A percentile compares a stretch with the other conserved stretches of the same genome.
These are phyloP conservation scores for Cenopis cana DNA, from an alignment of 2,888 invertebrate species.

Conservation along the genomic window DNA sequence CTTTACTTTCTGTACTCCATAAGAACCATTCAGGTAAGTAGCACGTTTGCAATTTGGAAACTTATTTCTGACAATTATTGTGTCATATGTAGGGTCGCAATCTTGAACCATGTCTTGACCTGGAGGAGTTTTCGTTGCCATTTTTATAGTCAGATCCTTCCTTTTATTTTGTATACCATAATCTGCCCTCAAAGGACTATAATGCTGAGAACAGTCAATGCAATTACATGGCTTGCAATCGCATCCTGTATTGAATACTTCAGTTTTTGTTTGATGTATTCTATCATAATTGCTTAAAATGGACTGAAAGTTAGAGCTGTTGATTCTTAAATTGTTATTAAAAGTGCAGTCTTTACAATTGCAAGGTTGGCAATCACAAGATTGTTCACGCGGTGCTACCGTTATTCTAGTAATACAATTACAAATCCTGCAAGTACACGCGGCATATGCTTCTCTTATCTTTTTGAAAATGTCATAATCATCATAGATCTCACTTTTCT, in stretches of 20 bases:
- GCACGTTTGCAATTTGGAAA: conserved; percentile 59
- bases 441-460: conserved; percentile 68
- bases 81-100: conserved; percentile 54
- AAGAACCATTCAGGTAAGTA: conserved; percentile 57
- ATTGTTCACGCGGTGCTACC: conserved; percentile 26
- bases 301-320: conserved; percentile 12
- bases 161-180: conserved; percentile 58
- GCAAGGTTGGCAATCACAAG: conserved; percentile 47
- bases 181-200: conserved; percentile 56
- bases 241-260: conserved; percentile 48
- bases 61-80: conserved; percentile 58
- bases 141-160: conserved; percentile 43
- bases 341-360: conserved; percentile 43
- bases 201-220: conserved; percentile 48
- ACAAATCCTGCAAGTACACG: conserved; percentile 74
- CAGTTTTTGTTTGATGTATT: conserved; percentile 42
- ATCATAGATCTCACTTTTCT: conserved; percentile 29
- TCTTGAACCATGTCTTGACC: conserved; percentile 49
- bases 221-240: conserved; percentile 60
- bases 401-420: conserved; percentile 61
- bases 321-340: conserved; percentile 13
- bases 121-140: conserved; percentile 56
- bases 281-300: neutral
- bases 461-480: conserved; percentile 61
- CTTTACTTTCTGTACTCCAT: conserved; percentile 54